Evolutionary conservation across 2,113 vertebrate genomes (phyloP).

Genomic region (Struthidea cinerea): DNA sequence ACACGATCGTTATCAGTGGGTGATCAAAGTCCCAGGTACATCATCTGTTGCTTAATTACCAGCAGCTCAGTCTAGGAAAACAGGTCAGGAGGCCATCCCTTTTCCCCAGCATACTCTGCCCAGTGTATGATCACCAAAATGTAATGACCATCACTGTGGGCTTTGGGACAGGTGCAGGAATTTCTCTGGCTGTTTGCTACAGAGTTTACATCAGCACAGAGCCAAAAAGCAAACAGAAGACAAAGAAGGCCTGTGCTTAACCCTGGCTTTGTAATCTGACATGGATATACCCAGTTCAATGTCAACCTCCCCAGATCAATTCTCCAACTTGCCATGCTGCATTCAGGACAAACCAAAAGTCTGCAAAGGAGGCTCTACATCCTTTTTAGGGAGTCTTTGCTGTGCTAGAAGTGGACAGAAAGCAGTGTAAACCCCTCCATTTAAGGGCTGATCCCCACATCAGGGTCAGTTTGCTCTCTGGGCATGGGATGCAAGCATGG

Average conservation of each 20-base stretch:
- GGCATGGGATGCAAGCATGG: not conserved
- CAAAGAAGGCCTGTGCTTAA: not conserved
- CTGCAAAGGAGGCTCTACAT: not conserved
- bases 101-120: not conserved
- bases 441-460: not conserved
- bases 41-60: not conserved
- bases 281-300: not conserved
- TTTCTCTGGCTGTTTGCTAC: not conserved
- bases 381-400: not conserved
- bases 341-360: not conserved
- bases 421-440: not conserved
- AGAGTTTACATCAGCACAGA: not conserved
- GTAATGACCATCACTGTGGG: fast-evolving
- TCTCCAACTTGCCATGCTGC: not conserved
- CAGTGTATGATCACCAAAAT: not conserved
- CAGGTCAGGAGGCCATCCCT: not conserved
- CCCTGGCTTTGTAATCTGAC: not conserved
- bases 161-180: not conserved
- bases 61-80: not conserved
- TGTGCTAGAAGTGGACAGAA: not conserved
- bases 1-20: not conserved
- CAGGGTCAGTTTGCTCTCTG: not conserved
- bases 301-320: not conserved
- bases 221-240: not conserved
- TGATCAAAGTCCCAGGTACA: not conserved